Evolutionary conservation across 92 coral and sea anemone genomes (phyloP).

Genomic region (Ricordea florida): DNA sequence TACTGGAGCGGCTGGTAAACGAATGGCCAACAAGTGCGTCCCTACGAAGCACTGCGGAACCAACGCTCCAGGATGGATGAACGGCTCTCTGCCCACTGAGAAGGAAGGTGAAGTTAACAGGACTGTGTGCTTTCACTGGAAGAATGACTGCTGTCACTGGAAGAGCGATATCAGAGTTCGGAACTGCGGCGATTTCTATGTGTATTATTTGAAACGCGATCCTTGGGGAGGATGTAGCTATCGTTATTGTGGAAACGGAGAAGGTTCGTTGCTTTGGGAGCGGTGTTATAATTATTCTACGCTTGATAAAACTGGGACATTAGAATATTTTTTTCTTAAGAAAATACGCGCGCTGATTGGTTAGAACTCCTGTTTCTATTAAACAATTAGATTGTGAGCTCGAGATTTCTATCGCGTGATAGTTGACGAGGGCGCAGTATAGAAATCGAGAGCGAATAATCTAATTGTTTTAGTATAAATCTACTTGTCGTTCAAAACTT

Average conservation of each 20-base stretch:
- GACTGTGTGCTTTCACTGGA: constrained; percentile 29
- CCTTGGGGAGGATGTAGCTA: constrained; percentile 9
- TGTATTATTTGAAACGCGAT: constrained; percentile 2
- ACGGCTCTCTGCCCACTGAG: not conserved
- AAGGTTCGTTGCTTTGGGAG: not conserved
- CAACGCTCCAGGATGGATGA: constrained; percentile 18
- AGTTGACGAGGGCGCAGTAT: no score
- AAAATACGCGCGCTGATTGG: no score
- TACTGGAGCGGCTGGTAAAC: constrained; percentile 9
- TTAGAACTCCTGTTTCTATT: no score
- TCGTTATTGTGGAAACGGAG: constrained; percentile 37
- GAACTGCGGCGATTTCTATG: constrained; percentile 5
- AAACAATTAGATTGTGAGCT: no score
- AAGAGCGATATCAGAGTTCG: constrained; percentile 4
- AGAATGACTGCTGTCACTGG: constrained; percentile 24
- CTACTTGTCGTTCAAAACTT: no score
- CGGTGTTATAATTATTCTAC: not conserved
- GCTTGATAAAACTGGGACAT: not conserved
- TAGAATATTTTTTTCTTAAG: not conserved
- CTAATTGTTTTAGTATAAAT: no score
- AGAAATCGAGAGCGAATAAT: no score
- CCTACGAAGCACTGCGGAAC: constrained; percentile 7
- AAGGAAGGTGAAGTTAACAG: constrained; percentile 13
- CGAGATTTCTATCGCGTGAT: no score
- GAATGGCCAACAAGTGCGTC: constrained; percentile 19